Evolutionary conservation across 2,113 vertebrate species (phyloP), one percentile per base, ranked within the genome.

Genomic region (Herpetotheres cachinnans): DNA sequence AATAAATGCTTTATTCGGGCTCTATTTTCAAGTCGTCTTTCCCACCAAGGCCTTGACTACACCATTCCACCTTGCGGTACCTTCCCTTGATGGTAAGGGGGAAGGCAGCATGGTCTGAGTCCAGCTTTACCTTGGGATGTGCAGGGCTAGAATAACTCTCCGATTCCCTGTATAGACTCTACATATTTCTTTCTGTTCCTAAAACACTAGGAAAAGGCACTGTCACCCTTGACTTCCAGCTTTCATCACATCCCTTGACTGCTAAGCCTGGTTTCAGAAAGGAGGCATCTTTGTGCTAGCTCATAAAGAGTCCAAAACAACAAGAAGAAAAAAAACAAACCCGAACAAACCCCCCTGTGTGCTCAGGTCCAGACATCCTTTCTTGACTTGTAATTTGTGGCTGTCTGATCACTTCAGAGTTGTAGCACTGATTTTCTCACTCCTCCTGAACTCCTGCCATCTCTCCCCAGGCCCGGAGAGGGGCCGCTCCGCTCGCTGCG

Each of bases 381-480:
- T 70, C 82, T 71, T 16, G 67, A 90, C 82, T 50, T 89, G 63
- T 80, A 85, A 72, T 90, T 96, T 95, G 95, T 93, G 97, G 86
- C 82, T 84, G 72, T 50, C 84, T 91, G 92, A 89, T 92, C 59
- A 24, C 38, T 95, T 81, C 66, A 47, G 84, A 84, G 66, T 16
- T 27, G 34, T 10, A 55, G 65, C 38, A 4, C 24, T 54, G 83
- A 86, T 93, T 95, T 93, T 82, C 65, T 84, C 58, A 11, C 70
- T 54, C 49, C 20, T 67, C 74, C 72, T 95, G 87, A 93, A 83
- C 63, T 73, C 36, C 67, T 86, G 76, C 85, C 85, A 36, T 90
- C 76, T 69, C 42, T 63, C 58, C 50, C 49, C 70, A 59, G 62
- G 59, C 54, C 52, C 44, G 61, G 49, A 95, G 70, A 69, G 55